phyloP scores from a whole-genome alignment of 2,888 invertebrate species.

The Frankliniella fusca region DNA sequence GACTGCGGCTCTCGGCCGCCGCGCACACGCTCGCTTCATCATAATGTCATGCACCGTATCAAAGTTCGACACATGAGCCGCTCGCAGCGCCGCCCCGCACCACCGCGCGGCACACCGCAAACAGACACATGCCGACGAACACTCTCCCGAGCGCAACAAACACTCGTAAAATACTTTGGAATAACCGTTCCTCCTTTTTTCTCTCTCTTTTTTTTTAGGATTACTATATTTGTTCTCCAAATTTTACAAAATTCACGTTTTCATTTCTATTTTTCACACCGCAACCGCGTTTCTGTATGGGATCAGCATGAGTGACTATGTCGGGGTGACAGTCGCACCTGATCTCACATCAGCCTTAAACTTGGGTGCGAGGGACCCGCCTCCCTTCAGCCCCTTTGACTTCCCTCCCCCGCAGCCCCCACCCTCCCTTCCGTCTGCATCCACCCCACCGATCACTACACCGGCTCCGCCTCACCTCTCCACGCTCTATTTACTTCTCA shows the following conservation, averaged over 20 bases:
- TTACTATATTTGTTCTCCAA: no score
- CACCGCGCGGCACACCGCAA: no score
- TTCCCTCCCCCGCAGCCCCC: not conserved
- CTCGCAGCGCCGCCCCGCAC: no score
- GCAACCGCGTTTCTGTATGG: not conserved
- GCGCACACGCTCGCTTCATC: not conserved
- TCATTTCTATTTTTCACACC: not conserved
- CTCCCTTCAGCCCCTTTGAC: not conserved
- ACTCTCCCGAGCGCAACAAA: no score
- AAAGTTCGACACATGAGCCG: no score
- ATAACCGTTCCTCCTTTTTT: no score
- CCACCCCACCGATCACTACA: not conserved
- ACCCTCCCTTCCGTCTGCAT: not conserved
- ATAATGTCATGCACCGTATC: not conserved
- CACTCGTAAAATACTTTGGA: no score
- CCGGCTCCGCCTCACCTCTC: not conserved
- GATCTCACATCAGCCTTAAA: not conserved
- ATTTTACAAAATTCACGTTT: no score
- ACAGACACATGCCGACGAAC: no score
- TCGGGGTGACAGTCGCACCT: constrained; percentile 12
- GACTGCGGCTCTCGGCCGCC: not conserved
- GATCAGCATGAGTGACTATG: not conserved
- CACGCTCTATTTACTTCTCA: constrained; percentile 15
- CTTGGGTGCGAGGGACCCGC: not conserved
- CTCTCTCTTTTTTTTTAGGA: no score